Evolutionary conservation across 2,113 vertebrate genomes (phyloP).

Genomic region (Chionomys nivalis): DNA sequence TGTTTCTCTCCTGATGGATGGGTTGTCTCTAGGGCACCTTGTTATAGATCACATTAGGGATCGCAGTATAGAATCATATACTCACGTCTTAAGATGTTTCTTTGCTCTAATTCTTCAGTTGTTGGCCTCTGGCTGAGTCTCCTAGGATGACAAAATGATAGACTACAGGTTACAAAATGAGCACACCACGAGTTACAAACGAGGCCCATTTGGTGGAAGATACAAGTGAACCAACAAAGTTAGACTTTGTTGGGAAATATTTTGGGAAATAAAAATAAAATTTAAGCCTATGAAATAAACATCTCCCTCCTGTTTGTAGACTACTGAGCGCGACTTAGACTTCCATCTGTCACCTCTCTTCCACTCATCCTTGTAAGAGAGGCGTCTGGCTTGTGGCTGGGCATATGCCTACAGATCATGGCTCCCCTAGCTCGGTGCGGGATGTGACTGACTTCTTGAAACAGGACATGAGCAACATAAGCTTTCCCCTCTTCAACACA

Average conservation of each 20-base stretch:
- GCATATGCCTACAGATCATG: not conserved
- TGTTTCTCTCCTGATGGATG: not conserved
- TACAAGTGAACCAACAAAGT: not conserved
- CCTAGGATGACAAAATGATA: conserved; percentile 85
- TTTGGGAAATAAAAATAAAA: conserved; percentile 42
- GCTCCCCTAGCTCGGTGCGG: not conserved
- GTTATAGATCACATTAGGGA: conserved; percentile 11
- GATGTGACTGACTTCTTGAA: not conserved
- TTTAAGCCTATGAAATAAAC: not conserved
- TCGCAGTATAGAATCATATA: conserved; percentile 64
- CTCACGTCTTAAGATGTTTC: conserved; percentile 98
- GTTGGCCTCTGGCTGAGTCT: conserved; percentile 97
- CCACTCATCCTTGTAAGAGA: not conserved
- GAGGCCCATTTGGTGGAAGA: not conserved
- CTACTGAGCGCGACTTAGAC: not conserved
- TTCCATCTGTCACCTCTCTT: not conserved
- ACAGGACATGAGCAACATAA: not conserved
- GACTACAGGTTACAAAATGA: conserved; percentile 68
- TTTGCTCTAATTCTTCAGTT: conserved; percentile 97
- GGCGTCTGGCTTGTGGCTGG: not conserved
- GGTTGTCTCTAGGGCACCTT: not conserved
- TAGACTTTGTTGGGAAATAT: not conserved
- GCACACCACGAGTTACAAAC: conserved; percentile 56
- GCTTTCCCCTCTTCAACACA: not conserved
- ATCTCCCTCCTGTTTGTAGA: not conserved